Evolutionary conservation across 2,113 vertebrate genomes (phyloP).

Genomic region (Melanerpes aurifrons): DNA sequence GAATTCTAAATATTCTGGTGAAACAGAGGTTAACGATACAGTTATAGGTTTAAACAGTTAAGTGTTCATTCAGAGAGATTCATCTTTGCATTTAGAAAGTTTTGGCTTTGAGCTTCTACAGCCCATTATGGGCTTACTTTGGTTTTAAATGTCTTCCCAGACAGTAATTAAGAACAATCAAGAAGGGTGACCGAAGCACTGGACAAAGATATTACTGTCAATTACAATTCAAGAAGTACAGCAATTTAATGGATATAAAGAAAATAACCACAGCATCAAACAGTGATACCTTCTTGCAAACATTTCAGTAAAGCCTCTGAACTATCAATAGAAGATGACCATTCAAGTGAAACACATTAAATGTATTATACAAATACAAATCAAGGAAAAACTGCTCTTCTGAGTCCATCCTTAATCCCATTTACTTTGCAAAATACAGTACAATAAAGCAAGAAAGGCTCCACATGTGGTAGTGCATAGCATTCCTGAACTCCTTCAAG

Average conservation of each 20-base stretch:
- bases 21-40: not conserved
- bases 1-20: not conserved
- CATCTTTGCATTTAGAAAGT: not conserved
- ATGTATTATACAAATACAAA: not conserved
- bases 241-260: not conserved
- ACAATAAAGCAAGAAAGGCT: not conserved
- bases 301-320: slow-evolving; percentile 6
- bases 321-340: not conserved
- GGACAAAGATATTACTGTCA: slow-evolving; percentile 6
- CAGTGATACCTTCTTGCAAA: not conserved
- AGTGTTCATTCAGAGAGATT: not conserved
- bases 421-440: slow-evolving; percentile 2
- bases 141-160: not conserved
- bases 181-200: not conserved
- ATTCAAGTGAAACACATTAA: slow-evolving; percentile 13
- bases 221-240: not conserved
- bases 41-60: not conserved
- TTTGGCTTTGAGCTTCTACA: not conserved
- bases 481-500: slow-evolving; percentile 20
- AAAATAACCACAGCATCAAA: not conserved
- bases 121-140: not conserved
- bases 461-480: not conserved
- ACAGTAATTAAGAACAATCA: not conserved
- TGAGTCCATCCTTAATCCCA: not conserved
- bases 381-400: slow-evolving; percentile 4